Evolutionary conservation across 2,888 invertebrate species (phyloP), one percentile per base, ranked within the genome.

Genomic region (Thyatira batis): DNA sequence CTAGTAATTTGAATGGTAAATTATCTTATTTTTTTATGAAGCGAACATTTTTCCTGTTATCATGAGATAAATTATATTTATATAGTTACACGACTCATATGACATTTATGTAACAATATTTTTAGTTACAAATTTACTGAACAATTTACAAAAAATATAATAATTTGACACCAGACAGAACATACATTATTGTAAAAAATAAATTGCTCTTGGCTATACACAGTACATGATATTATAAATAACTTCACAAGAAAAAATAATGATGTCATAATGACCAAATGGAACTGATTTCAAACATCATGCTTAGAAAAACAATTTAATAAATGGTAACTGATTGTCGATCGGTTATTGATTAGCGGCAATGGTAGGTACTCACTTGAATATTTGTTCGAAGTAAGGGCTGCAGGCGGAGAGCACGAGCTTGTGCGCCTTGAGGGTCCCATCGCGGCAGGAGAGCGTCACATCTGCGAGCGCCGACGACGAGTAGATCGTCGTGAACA

Each of bases 391-490:
- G 84, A 96, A 96, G 81, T 95, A 96, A 51, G 95, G 94, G 74
- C 95, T 95, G 87, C 95, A 95, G 51, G 95, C 95, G 46, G 95
- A 95, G 60, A 96, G 91, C 63, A 96, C 95, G 65, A 96, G 92
- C 79, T 95, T 94, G 82, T 95, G 95, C 45, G 95, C 95, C 76
- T 94, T 94, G 69, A 95, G 89, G 78, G 94, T 93, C 39, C 95
- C 95, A 82, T 95, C 95, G 73, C 94, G 94, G 84, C 95, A 95
- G 72, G 94, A 94, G 71, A 95, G 90, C 63, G 95, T 95, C 64
- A 95, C 94, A 78, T 95, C 95, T 30, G 95, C 94, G 59, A 95
- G 90, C 71, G 94, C 93, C 69, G 94, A 94, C 77, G 95, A 94
- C 72, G 94, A 94, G 83, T 95, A 95, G 68, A 95, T 92, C 58